These are phyloP conservation scores for Sebastes variabilis DNA, from an alignment of 2,797 vertebrate species.

Conservation along the genomic window DNA sequence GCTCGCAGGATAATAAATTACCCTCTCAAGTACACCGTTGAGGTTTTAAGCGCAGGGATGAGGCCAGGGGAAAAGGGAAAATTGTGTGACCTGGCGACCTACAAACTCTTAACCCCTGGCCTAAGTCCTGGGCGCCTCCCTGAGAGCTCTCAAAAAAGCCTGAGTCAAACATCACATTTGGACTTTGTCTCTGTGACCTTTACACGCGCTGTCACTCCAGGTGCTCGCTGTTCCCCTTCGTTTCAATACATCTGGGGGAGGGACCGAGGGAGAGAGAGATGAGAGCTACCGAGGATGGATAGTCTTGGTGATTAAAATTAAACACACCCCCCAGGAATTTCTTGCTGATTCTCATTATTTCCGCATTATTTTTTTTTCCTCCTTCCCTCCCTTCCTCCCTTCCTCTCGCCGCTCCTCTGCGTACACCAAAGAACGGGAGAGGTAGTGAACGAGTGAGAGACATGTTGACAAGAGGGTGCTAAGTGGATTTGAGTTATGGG, in stretches of 20 bases:
- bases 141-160: conserved; percentile 53
- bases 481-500: conserved; percentile 90
- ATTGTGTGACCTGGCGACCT: conserved; percentile 79
- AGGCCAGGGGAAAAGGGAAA: conserved; percentile 80
- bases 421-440: conserved; percentile 51
- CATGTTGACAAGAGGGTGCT: conserved; percentile 84
- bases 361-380: conserved; percentile 43
- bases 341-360: conserved; percentile 71
- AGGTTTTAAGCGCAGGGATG: conserved; percentile 79
- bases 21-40: conserved; percentile 80
- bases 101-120: conserved; percentile 86
- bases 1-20: conserved; percentile 81
- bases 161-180: conserved; percentile 65
- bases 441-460: conserved; percentile 71
- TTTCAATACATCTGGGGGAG: conserved; percentile 64
- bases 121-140: conserved; percentile 74
- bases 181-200: conserved; percentile 70
- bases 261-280: background rate
- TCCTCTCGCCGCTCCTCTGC: conserved; percentile 34
- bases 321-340: conserved; percentile 76
- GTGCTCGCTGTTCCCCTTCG: conserved; percentile 49
- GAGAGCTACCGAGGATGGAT: conserved; percentile 77
- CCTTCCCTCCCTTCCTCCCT: conserved; percentile 31
- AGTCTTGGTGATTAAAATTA: conserved; percentile 83
- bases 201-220: conserved; percentile 60